Evolutionary conservation across 2,888 invertebrate genomes (phyloP), one percentile per base, ranked within the genome.

Genomic region (Dynastes tityus): DNA sequence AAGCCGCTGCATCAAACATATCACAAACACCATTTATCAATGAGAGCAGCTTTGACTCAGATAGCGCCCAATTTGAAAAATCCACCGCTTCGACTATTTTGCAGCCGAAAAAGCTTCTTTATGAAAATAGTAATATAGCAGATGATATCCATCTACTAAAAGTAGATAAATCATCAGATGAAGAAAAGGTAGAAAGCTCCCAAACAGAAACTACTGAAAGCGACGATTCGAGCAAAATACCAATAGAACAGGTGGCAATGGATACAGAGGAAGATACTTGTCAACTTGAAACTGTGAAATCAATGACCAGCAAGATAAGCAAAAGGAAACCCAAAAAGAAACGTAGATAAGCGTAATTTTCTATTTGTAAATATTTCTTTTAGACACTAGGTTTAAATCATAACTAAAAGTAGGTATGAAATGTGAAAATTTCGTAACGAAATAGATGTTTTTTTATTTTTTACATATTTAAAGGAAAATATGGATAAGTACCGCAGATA

Each of bases 321-420:
- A 89, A 90, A 84, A 91, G 91, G 85, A 92, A 92, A 85, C 89
- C 91, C 74, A 92, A 92, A 85, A 92, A 91, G 85, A 92, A 92
- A 89, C 91, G 91, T 86, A 92, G 92, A 88, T 92, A 92, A 90
- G 77, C 63, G 11, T 75, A 13, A 32, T 67, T 45, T 75, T 61
- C 22, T 22, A 2, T 27, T 63, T 63, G 63, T 63, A 63, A 32
- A 63, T 63, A 63, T 32, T 63, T 63, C 6, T 11, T 63, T 63
- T 32, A 63, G 63, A 63, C 22, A 11, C 22, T 63, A 63, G 32
- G 22, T 55, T 16, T 55, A 16, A 55, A 55, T 22, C 55, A 22
- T 55, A 55, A 55, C 16, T 16, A 16, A 55, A 22, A 27, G 22
- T 55, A 55, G 16, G 55, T 55, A 9, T 55, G 8, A n/a, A 55